These are phyloP conservation scores for Temnothorax unifasciatus DNA, from an alignment of 2,888 invertebrate genomes.

Conservation along the genomic window DNA sequence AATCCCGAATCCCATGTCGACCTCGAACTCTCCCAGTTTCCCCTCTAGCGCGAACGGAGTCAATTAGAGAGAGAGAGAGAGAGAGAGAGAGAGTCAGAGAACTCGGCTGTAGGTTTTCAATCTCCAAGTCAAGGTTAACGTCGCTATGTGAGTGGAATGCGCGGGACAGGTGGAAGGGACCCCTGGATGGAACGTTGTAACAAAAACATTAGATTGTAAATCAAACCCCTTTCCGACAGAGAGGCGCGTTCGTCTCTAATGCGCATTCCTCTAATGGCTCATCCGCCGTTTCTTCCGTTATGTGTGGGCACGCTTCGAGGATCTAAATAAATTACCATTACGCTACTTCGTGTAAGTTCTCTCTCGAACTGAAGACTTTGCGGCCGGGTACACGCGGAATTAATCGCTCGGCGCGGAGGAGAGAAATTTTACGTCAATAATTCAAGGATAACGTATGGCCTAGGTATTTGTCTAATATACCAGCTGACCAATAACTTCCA, in stretches of 20 bases:
- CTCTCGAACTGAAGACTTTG: constrained; percentile 38
- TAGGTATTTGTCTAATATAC: constrained; percentile 46
- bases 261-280: constrained; percentile 37
- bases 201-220: constrained; percentile 66
- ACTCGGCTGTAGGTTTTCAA: constrained; percentile 72
- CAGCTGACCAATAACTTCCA: constrained; percentile 46
- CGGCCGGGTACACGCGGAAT: constrained; percentile 22
- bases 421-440: constrained; percentile 53
- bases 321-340: constrained; percentile 53
- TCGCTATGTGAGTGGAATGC: constrained; percentile 46
- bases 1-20: constrained; percentile 66
- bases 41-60: constrained; percentile 71
- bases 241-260: constrained; percentile 46
- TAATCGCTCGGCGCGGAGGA: constrained; percentile 35
- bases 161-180: constrained; percentile 21
- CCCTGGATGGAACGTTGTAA: constrained; percentile 47
- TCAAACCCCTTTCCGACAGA: constrained; percentile 46
- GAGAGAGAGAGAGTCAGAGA: no score
- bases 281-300: constrained; percentile 77
- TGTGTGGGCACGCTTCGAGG: constrained; percentile 75
- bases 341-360: constrained; percentile 40
- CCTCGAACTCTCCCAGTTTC: constrained; percentile 64
- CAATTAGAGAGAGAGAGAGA: constrained; percentile 67
- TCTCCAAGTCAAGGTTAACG: constrained; percentile 73
- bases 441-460: constrained; percentile 49